These are phyloP conservation scores for Synaphobranchus kaupii DNA, from an alignment of 2,797 vertebrate species.

Conservation along the genomic window DNA sequence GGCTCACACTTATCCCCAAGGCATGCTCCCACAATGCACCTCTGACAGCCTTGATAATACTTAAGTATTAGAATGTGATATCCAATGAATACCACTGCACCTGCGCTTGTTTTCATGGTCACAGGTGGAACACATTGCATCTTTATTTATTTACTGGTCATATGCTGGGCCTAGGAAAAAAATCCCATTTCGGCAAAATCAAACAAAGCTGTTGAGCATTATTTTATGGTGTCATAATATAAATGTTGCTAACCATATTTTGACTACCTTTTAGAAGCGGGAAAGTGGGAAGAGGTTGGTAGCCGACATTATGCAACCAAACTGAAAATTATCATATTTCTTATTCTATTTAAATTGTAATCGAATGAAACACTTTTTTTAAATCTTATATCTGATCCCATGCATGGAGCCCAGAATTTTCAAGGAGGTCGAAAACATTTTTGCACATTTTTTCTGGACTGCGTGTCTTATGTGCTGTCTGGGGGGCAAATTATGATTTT, in stretches of 20 bases:
- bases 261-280: background rate
- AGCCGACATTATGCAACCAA: background rate
- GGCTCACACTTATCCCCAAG: constrained; percentile 63
- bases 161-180: constrained; percentile 51
- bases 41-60: constrained; percentile 72
- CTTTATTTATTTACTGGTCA: constrained; percentile 71
- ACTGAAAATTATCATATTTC: background rate
- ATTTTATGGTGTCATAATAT: background rate
- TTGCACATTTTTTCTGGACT: background rate
- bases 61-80: constrained; percentile 59
- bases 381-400: background rate
- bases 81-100: constrained; percentile 1
- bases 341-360: background rate
- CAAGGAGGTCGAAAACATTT: background rate
- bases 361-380: background rate
- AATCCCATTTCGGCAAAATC: constrained; percentile 35
- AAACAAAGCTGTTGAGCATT: background rate
- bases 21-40: constrained; percentile 67
- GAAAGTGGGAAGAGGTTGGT: background rate
- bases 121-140: constrained; percentile 40
- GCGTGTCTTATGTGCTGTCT: constrained; percentile 38
- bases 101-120: constrained; percentile 19
- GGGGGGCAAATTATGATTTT: constrained; percentile 59
- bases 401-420: background rate
- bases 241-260: background rate